Conservation (phyloP, 2,888 invertebrate genomes). For the Listrodromus nycthemerus region DNA sequence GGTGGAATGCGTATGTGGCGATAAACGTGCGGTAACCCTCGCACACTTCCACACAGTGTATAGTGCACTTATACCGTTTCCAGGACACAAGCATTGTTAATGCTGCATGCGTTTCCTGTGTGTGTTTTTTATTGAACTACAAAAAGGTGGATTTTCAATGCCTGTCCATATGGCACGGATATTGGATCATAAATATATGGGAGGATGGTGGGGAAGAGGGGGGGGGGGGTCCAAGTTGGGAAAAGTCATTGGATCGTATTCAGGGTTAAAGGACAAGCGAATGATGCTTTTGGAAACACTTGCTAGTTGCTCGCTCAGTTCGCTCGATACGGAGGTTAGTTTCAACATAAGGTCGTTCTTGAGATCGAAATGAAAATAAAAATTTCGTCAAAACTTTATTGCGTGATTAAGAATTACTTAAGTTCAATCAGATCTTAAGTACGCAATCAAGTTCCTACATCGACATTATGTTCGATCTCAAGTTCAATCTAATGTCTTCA, state of each 20-base stretch:
- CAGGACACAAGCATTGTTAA: not conserved
- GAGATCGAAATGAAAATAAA: too few relatives aligned
- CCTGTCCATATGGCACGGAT: constrained; percentile 2
- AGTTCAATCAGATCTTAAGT: too few relatives aligned
- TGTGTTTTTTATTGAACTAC: not conserved
- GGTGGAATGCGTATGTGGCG: constrained; percentile 12
- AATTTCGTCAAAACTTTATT: too few relatives aligned
- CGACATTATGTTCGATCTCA: too few relatives aligned
- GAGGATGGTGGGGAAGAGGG: not conserved
- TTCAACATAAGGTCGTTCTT: too few relatives aligned
- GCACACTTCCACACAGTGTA: not conserved
- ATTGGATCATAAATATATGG: constrained; percentile 5
- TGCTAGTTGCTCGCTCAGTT: too few relatives aligned
- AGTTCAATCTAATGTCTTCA: too few relatives aligned
- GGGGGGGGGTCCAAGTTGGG: too few relatives aligned
- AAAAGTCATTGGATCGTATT: not conserved
- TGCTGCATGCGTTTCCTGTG: not conserved
- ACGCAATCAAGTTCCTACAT: too few relatives aligned
- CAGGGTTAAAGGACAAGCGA: not conserved
- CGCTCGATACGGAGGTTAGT: too few relatives aligned
- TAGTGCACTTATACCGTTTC: not conserved
- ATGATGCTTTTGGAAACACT: not conserved
- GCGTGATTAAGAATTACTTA: too few relatives aligned
- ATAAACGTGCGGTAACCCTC: constrained; percentile 36
- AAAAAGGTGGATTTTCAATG: not conserved